Base-by-base conservation (phyloP, 2,113 vertebrate genomes). In the Chionodraco myersi region DNA sequence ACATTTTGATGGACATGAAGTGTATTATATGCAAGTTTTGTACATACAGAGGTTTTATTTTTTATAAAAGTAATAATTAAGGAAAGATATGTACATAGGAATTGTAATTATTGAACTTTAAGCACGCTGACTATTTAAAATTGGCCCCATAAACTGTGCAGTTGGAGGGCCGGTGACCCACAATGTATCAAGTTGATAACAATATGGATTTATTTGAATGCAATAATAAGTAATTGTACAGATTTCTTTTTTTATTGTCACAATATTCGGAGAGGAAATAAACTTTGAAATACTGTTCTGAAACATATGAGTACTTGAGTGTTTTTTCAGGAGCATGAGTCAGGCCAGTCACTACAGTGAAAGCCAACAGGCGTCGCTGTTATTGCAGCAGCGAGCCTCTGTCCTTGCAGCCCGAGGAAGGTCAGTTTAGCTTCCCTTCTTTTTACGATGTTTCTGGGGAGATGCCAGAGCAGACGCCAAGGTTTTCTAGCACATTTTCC, bases 11-110 rank as follows among this genome's bases (percentile, higher is more conserved):
- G 87, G 87, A 89, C 79, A 90, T 89, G 60, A 77, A 79, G 66
- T 95, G 92, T 94, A 93, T 90, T 79, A 93, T 93, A 93, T 94
- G 92, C 87, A 94, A 95, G 89, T 91, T 91, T 93, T 95, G 94
- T 95, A 94, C 90, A 95, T 92, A 92, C 51, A 94, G 86, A 95
- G 91, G 93, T 86, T 93, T 84, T 94, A 92, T 92, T 93, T 94
- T 95, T 91, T 91, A 86, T 88, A 88, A 82, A 74, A 88, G 79
- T 80, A 83, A 91, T 84, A 87, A 92, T 82, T 71, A 86, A 86
- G 72, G 23, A 57, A 91, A 92, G 57, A 77, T 64, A 23, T 91
- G 91, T 93, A 92, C 54, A 94, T 88, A 86, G n/a, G 10, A 90
- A 85, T 73, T 92, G 86, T 92, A 92, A 91, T 85, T 90, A 88